Evolutionary conservation across 1,140 invertebrate genomes (phyloP).

Genomic region (Micrasema minimum): DNA sequence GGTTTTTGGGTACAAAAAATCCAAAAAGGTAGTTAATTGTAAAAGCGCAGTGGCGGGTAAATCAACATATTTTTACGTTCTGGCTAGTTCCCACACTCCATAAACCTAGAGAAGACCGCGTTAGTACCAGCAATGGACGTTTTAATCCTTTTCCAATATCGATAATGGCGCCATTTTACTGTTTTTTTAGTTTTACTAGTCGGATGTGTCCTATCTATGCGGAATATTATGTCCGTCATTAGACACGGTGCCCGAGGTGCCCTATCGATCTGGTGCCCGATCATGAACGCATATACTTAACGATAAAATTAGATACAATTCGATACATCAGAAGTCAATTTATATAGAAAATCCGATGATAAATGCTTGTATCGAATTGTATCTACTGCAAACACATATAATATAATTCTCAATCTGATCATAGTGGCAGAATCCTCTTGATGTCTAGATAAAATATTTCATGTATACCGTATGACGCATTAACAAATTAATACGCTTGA

Average conservation of each 20-base stretch:
- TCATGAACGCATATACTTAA: no score
- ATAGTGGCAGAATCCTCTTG: no score
- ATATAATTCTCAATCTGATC: no score
- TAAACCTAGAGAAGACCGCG: not conserved
- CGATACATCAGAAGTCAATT: no score
- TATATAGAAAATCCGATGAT: no score
- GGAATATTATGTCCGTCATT: slow-evolving; percentile 35
- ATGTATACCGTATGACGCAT: no score
- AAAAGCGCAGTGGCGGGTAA: no score
- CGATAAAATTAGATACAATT: no score
- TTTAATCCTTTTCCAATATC: slow-evolving; percentile 50
- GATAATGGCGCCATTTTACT: slow-evolving; percentile 39
- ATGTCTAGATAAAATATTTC: no score
- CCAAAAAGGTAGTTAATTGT: slow-evolving; percentile 5
- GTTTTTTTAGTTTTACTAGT: slow-evolving; percentile 25
- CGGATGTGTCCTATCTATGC: slow-evolving; percentile 6
- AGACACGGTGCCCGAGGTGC: slow-evolving; percentile 25
- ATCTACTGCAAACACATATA: no score
- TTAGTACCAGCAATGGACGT: slow-evolving; percentile 8
- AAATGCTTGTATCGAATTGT: no score
- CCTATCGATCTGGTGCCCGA: not conserved
- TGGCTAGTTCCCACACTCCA: not conserved
- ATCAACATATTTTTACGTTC: slow-evolving; percentile 13
- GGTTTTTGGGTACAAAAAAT: not conserved
- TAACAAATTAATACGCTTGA: no score